A percentile compares a stretch with the other conserved stretches of the same genome.
Evolutionary conservation across 2,888 invertebrate species (phyloP).

Genomic region (Seira ritae): DNA sequence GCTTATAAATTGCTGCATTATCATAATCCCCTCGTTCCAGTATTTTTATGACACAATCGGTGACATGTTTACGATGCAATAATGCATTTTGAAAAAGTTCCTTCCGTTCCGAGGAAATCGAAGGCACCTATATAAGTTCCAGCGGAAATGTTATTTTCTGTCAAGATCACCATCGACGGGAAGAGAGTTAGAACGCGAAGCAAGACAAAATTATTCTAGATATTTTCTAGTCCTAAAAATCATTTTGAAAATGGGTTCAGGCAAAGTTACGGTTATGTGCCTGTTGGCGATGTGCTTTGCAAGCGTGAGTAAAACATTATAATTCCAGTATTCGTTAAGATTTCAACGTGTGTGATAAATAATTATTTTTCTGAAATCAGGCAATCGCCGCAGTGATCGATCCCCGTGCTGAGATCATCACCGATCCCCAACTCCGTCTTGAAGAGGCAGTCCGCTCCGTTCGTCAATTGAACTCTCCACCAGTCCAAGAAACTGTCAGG

Average conservation of each 20-base stretch:
- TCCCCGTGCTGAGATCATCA: conserved; percentile 23
- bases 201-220: too few species aligned
- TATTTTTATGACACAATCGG: too few species aligned
- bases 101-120: not conserved
- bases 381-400: conserved; percentile 29
- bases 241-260: conserved; percentile 24
- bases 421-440: conserved; percentile 31
- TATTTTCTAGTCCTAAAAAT: conserved; percentile 33
- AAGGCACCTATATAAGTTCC: too few species aligned
- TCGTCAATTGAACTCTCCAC: conserved; percentile 43
- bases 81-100: conserved; percentile 20
- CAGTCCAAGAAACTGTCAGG: conserved; percentile 55
- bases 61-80: not conserved
- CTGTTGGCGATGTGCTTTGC: conserved; percentile 40
- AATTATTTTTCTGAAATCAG: not conserved
- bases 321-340: too few species aligned
- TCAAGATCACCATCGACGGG: too few species aligned
- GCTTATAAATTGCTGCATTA: conserved; percentile 52
- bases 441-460: conserved; percentile 48
- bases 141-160: too few species aligned
- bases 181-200: too few species aligned
- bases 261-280: conserved; percentile 21
- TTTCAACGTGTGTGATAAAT: too few species aligned
- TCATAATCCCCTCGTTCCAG: conserved; percentile 15
- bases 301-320: conserved; percentile 25